Evolutionary conservation across 2,797 vertebrate genomes (phyloP), one percentile per base, ranked within the genome.

Genomic region (Sebastes steindachneri): DNA sequence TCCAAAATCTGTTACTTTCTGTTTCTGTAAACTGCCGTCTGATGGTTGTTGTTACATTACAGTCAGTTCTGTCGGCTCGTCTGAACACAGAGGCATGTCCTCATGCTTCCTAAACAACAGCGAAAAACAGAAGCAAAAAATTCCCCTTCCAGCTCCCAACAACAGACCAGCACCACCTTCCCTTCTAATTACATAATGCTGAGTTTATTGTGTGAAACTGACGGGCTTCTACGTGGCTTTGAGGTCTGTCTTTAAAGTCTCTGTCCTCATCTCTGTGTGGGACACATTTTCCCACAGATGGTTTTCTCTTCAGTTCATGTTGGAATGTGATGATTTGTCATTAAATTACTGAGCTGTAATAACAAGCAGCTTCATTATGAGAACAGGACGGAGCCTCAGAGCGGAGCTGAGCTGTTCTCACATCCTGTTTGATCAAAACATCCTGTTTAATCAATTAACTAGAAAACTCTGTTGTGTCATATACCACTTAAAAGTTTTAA

Each of bases 311-410:
- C 69, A 75, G 41, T 69, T 80, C 58, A n/a, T 59, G 48, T 7
- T 26, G 83, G 73, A 86, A 87, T 84, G 86, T 73, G 66, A 86
- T 82, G 78, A 86, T 89, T 81, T 75, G 80, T 84, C 85, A 75
- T 86, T 79, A 83, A 68, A 69, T 77, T 48, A 69, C n/a, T 60
- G 75, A 70, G 74, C 74, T 45, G 37, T 65, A 77, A 80, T 63
- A 79, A 81, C 69, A 23, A n/a, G 57, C 68, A 62, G 83, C 54
- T 62, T 82, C 7, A 25, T 86, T 45, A 77, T 48, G 68, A 72
- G 68, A 83, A 62, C 48, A 48, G 60, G 51, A 70, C 9, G 2
- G 45, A 70, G 54, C n/a, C 51, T 69, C 51, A 9, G 33, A 8
- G 35, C 37, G 51, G 58, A 64, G 8, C 37, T 57, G 71, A 29